phyloP scores from a whole-genome alignment of 2,888 invertebrate genomes.

The Caenorhabditis drosophilae region DNA sequence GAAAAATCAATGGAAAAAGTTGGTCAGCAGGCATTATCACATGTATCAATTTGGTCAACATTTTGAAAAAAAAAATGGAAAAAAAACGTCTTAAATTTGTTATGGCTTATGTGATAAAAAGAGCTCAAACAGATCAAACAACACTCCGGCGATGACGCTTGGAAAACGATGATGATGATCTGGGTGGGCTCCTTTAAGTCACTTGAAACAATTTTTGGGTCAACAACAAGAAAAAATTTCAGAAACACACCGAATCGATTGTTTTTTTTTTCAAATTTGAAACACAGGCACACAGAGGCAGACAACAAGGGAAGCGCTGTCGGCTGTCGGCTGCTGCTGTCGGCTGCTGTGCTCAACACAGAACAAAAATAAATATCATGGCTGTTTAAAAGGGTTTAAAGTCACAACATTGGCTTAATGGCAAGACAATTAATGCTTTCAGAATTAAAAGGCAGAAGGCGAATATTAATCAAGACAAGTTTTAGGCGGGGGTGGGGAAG shows the following conservation, averaged over 20 bases:
- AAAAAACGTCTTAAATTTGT: constrained; percentile 9
- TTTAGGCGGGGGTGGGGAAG: neutral
- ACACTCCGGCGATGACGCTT: neutral
- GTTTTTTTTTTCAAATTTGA: constrained; percentile 6
- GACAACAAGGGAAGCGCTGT: too few relatives aligned
- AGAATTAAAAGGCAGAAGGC: constrained; percentile 16
- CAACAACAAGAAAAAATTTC: neutral
- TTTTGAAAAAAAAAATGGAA: neutral
- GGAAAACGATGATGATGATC: constrained; percentile 25
- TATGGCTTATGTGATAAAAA: constrained; percentile 40
- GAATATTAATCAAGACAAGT: too few relatives aligned
- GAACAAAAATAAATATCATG: constrained; percentile 16
- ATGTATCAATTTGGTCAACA: constrained; percentile 33
- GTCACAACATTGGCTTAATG: constrained; percentile 15
- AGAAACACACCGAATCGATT: neutral
- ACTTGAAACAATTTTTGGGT: neutral
- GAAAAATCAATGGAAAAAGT: constrained; percentile 3
- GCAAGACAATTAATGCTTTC: constrained; percentile 33
- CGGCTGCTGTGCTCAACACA: too few relatives aligned
- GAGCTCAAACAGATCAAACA: constrained; percentile 28
- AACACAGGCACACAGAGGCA: neutral
- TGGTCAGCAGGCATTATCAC: constrained; percentile 36
- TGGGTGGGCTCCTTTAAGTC: constrained; percentile 25
- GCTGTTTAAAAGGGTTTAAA: constrained; percentile 33
- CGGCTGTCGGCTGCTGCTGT: too few relatives aligned